Percentiles rank a stretch among this genome's conserved stretches.
These are phyloP conservation scores for Eupithecia insigniata DNA, from an alignment of 2,888 invertebrate species.

Conservation along the genomic window DNA sequence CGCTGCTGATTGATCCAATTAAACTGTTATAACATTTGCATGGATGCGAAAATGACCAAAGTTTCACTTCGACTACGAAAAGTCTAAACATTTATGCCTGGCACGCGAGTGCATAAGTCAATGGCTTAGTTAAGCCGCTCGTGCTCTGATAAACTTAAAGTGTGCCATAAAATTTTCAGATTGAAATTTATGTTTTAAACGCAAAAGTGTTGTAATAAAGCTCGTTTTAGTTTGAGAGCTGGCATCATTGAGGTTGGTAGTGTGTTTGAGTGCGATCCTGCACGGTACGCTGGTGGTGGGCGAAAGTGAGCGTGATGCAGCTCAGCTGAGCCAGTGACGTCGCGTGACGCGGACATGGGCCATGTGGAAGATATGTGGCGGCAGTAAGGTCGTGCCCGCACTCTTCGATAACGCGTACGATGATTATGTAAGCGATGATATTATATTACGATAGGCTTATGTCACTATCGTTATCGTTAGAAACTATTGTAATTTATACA, in stretches of 20 bases:
- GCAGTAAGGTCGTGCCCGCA: slow-evolving; percentile 78
- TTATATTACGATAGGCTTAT: slow-evolving; percentile 43
- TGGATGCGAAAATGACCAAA: slow-evolving; percentile 44
- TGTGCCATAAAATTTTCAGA: neutral
- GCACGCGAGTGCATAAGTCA: neutral
- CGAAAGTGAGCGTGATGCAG: slow-evolving; percentile 76
- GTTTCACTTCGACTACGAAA: neutral
- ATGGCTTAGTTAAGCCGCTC: neutral
- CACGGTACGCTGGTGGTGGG: slow-evolving; percentile 54
- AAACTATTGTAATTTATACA: slow-evolving; percentile 26
- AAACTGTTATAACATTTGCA: slow-evolving; percentile 65
- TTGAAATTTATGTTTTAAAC: neutral
- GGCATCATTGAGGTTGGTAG: neutral
- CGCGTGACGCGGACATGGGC: slow-evolving; percentile 76
- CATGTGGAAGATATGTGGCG: slow-evolving; percentile 83
- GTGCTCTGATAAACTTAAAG: neutral
- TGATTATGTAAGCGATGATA: slow-evolving; percentile 73
- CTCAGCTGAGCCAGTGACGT: slow-evolving; percentile 73
- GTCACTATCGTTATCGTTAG: slow-evolving; percentile 47
- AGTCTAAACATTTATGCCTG: neutral
- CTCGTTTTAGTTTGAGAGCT: slow-evolving; percentile 11
- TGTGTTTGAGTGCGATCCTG: slow-evolving; percentile 42
- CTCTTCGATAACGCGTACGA: slow-evolving; percentile 69
- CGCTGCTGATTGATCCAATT: slow-evolving; percentile 66
- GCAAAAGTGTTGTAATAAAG: neutral